phyloP scores from a whole-genome alignment of 2,113 vertebrate genomes.

The Albula glossodonta region DNA sequence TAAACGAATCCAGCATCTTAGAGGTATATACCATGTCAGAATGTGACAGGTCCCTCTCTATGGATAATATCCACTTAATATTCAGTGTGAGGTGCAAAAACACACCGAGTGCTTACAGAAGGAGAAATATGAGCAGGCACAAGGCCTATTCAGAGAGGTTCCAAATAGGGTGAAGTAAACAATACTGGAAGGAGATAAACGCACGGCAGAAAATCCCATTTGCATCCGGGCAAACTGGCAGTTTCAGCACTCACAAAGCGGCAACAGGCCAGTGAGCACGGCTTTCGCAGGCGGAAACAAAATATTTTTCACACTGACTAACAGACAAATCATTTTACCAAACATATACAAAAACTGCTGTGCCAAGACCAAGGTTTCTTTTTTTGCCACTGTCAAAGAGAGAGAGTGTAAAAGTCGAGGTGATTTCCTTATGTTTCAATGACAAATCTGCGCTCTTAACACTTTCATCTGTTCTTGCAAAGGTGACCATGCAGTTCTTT shows the following conservation, averaged over 20 bases:
- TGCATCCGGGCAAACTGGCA: background rate
- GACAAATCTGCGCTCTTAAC: too few species aligned
- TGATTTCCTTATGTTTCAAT: too few species aligned
- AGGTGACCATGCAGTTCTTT: too few species aligned
- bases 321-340: too few species aligned
- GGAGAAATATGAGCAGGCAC: background rate
- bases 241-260: background rate
- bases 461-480: too few species aligned
- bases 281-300: background rate
- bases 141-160: background rate
- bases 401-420: too few species aligned
- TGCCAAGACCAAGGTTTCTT: too few species aligned
- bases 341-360: too few species aligned
- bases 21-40: background rate
- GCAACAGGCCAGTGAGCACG: background rate
- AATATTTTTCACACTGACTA: background rate
- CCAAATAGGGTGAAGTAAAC: background rate
- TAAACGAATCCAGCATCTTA: background rate
- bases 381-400: too few species aligned
- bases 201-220: background rate
- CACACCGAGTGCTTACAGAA: slow-evolving; percentile 6
- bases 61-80: slow-evolving; percentile 15
- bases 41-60: background rate
- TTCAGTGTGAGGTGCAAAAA: slow-evolving; percentile 9
- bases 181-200: background rate